Evolutionary conservation across 2,888 invertebrate species (phyloP).

Genomic region (Seladonia tumulorum): DNA sequence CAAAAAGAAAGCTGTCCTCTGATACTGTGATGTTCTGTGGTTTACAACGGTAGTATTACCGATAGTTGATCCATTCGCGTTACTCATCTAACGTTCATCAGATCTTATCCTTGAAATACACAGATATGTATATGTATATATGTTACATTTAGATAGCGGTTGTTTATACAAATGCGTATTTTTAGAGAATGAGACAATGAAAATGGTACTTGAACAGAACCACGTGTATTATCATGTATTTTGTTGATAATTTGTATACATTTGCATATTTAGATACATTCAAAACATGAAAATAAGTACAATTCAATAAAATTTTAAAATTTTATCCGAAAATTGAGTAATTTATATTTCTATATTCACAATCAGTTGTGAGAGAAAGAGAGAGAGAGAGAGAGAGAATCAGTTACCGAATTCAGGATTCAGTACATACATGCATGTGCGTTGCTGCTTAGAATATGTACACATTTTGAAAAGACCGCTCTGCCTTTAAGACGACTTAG

Average conservation of each 20-base stretch:
- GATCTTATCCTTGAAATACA: slow-evolving; percentile 3
- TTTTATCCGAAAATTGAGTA: neutral
- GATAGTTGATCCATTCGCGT: neutral
- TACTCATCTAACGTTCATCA: neutral
- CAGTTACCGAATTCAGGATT: no score
- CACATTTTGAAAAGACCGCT: neutral
- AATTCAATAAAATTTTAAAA: neutral
- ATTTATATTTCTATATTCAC: neutral
- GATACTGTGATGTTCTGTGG: neutral
- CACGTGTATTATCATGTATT: slow-evolving; percentile 14
- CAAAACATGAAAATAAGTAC: neutral
- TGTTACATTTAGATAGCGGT: neutral
- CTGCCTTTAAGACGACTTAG: neutral
- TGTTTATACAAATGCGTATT: slow-evolving; percentile 13
- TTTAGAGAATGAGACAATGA: neutral
- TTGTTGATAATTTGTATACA: slow-evolving; percentile 16
- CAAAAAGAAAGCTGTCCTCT: neutral
- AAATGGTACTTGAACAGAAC: slow-evolving; percentile 6
- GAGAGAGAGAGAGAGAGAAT: neutral
- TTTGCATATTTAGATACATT: neutral
- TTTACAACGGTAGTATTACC: neutral
- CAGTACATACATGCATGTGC: neutral
- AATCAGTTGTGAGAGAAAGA: neutral
- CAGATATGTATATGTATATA: neutral
- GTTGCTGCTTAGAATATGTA: no score